Base-by-base conservation (phyloP, 2,113 vertebrate genomes). In the Calyptommatus sinebrachiatus region DNA sequence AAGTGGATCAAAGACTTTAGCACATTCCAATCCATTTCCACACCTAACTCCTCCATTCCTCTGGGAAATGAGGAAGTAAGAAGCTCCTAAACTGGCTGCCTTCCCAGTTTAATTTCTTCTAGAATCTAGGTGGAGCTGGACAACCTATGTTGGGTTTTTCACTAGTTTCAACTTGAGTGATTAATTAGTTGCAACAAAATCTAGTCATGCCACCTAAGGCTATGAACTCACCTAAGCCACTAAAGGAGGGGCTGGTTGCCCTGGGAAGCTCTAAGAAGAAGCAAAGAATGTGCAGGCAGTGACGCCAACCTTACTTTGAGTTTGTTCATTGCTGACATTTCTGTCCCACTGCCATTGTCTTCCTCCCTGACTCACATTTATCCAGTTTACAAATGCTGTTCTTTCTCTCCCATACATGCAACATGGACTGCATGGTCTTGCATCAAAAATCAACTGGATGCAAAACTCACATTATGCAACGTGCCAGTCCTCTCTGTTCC, bases 141-240 rank as follows among this genome's bases (percentile, higher is more conserved):
- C 82, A 62, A 45, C 8, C 53, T 69, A 65, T 18, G 3, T 35
- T 67, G 53, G 29, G 77, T 29, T 71, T 69, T 28, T 70, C 82
- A 63, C 82, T 69, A 79, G 82, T 83, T 83, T 53, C 71, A 79
- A 83, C 82, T 83, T 83, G 82, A 79, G 41, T 26, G 9, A 41
- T 79, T 74, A 69, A 78, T 83, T 74, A 68, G 73, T 79, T 83
- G 67, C 22, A 63, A 29, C 31, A 63, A 24, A 57, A 79, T 48
- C 65, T 24, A 75, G 77, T 83, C 82, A 79, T 79, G 66, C 28
- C 9, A 63, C 82, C 77, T 70, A 4, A 26, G 71, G 77, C 77
- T 75, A 66, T 41, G 73, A 53, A 74, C 77, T 83, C 65, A 21
- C 22, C 71, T 12, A 29, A 50, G 71, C 65, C 41, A 83, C 28